Evolutionary conservation across 2,888 invertebrate genomes (phyloP).

Genomic region (Octodonta nipae): DNA sequence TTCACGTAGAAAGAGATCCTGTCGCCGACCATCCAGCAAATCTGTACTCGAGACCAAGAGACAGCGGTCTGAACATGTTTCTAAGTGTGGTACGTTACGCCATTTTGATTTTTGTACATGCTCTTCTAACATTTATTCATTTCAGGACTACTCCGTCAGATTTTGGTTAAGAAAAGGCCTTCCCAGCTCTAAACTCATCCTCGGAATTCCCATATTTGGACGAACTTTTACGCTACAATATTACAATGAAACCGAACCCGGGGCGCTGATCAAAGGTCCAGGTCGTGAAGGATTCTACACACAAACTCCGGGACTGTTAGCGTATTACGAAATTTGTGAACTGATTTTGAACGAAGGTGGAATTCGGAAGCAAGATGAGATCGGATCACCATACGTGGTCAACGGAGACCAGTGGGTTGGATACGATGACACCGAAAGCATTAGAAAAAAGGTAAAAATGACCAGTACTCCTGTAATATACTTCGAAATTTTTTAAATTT

Average conservation of each 20-base stretch:
- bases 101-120: neutral
- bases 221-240: constrained; percentile 53
- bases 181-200: constrained; percentile 51
- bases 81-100: constrained; percentile 37
- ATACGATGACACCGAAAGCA: constrained; percentile 56
- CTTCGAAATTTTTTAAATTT: no score
- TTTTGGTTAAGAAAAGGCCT: constrained; percentile 52
- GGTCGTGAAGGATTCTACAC: constrained; percentile 56
- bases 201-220: constrained; percentile 63
- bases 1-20: constrained; percentile 36
- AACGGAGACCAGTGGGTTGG: constrained; percentile 69
- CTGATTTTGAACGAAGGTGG: constrained; percentile 24
- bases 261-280: constrained; percentile 46
- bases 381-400: constrained; percentile 52
- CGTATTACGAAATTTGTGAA: constrained; percentile 57
- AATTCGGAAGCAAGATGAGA: constrained; percentile 37
- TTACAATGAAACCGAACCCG: constrained; percentile 38
- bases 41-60: constrained; percentile 37
- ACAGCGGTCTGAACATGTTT: constrained; percentile 39
- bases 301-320: constrained; percentile 50
- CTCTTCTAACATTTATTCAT: neutral
- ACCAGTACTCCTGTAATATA: constrained; percentile 4
- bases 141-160: constrained; percentile 52
- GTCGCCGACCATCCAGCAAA: constrained; percentile 40
- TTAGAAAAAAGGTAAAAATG: constrained; percentile 56